phyloP scores from a whole-genome alignment of 1,140 invertebrate species.

The Chrysopa pallens region DNA sequence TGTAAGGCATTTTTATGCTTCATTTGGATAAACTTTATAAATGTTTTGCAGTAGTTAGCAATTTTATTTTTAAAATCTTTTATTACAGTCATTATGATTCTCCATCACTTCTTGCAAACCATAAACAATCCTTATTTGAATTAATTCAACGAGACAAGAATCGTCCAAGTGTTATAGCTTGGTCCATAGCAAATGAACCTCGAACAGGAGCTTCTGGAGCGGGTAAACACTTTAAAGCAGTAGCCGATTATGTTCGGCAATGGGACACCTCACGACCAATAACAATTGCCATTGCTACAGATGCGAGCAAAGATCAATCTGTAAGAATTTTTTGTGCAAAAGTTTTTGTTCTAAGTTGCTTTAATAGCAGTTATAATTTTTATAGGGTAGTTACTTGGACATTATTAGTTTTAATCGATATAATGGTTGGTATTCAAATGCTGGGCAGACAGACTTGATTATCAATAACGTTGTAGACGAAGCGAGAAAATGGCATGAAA shows the following conservation, averaged over 20 bases:
- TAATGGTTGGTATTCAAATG: constrained; percentile 81
- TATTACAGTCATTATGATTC: constrained; percentile 30
- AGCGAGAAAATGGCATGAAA: constrained; percentile 60
- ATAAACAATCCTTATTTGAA: constrained; percentile 68
- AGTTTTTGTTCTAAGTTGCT: too few relatives aligned
- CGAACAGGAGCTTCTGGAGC: constrained; percentile 42
- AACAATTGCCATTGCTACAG: constrained; percentile 44
- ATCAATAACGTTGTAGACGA: constrained; percentile 50
- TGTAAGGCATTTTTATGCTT: too few relatives aligned
- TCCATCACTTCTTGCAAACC: constrained; percentile 48
- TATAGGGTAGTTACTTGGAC: constrained; percentile 52
- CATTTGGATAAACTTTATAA: too few relatives aligned
- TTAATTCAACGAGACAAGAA: constrained; percentile 84
- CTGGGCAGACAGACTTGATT: constrained; percentile 64
- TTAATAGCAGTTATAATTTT: not conserved
- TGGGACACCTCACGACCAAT: constrained; percentile 62
- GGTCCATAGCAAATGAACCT: constrained; percentile 94
- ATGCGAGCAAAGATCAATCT: constrained; percentile 22
- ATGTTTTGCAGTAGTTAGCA: not conserved
- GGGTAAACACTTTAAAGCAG: constrained; percentile 63
- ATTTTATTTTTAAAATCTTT: not conserved
- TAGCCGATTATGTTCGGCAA: constrained; percentile 42
- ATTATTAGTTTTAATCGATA: constrained; percentile 90
- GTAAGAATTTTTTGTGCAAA: constrained; percentile 8
- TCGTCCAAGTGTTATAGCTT: constrained; percentile 86